Evolutionary conservation across 2,888 invertebrate species (phyloP).

Genomic region (Phortica okadai): DNA sequence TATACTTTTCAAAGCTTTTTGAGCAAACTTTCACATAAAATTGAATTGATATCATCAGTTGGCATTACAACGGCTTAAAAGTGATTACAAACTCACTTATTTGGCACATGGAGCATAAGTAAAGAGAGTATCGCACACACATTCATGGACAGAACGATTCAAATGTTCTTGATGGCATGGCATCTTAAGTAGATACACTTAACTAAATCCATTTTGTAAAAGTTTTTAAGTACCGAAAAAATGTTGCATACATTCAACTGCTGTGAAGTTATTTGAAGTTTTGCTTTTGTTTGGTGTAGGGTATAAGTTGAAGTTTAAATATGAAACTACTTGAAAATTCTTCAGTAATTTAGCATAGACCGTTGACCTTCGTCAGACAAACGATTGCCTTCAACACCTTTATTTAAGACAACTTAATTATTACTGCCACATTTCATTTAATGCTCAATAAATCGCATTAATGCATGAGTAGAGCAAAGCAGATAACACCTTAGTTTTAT

Average conservation of each 20-base stretch:
- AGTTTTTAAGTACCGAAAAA: constrained; percentile 9
- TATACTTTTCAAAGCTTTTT: neutral
- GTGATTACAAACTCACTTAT: constrained; percentile 54
- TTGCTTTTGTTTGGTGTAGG: too few species aligned
- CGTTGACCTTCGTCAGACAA: neutral
- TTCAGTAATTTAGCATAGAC: neutral
- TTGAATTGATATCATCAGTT: constrained; percentile 52
- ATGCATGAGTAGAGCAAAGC: neutral
- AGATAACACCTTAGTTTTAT: neutral
- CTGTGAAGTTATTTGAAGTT: too few species aligned
- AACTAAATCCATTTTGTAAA: constrained; percentile 22
- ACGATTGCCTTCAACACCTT: neutral
- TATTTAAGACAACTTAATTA: constrained; percentile 10
- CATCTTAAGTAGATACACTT: constrained; percentile 14
- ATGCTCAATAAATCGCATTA: constrained; percentile 21
- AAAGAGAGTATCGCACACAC: neutral
- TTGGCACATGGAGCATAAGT: neutral
- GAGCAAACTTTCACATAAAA: constrained; percentile 32
- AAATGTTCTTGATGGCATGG: constrained; percentile 13
- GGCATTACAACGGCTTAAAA: constrained; percentile 60
- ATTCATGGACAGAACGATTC: neutral
- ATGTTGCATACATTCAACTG: neutral
- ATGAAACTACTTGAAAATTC: too few species aligned
- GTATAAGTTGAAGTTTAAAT: too few species aligned
- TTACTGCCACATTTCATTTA: neutral